phyloP scores from a whole-genome alignment of 2,113 vertebrate genomes.

The Ameiurus melas region DNA sequence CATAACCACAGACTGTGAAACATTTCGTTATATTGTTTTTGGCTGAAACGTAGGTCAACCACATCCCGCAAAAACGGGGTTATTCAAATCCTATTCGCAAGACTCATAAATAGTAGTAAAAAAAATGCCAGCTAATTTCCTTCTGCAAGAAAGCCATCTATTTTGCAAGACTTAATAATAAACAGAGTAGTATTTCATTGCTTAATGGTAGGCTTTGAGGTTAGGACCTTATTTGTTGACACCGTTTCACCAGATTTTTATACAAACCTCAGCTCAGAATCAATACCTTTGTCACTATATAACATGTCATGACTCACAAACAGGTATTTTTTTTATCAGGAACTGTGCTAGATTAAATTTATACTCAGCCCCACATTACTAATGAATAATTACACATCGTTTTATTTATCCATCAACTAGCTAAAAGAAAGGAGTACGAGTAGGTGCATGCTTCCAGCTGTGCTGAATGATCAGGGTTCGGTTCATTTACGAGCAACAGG shows the following conservation, averaged over 20 bases:
- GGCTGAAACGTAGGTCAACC: slow-evolving; percentile 15
- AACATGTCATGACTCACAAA: not conserved
- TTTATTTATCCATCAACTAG: not conserved
- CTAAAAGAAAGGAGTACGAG: slow-evolving; percentile 42
- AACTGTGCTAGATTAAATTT: slow-evolving; percentile 22
- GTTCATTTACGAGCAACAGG: slow-evolving; percentile 59
- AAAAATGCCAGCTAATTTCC: not conserved
- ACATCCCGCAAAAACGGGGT: not conserved
- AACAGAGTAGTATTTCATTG: not conserved
- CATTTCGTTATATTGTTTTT: not conserved
- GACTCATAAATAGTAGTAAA: not conserved
- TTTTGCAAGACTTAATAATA: not conserved
- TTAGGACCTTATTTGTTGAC: not conserved
- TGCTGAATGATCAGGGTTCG: slow-evolving; percentile 44
- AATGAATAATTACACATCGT: not conserved
- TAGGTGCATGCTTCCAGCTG: slow-evolving; percentile 45
- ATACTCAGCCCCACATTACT: not conserved
- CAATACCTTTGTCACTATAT: not conserved
- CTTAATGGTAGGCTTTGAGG: not conserved
- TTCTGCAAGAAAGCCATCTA: not conserved
- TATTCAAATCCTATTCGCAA: not conserved
- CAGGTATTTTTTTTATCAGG: not conserved
- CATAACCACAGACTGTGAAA: slow-evolving; percentile 40
- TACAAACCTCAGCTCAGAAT: not conserved
- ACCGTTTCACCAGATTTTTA: not conserved